A percentile compares a stretch with the other conserved stretches of the same genome.
Conservation (phyloP, 2,888 invertebrate genomes). For the Phlogophora meticulosa region DNA sequence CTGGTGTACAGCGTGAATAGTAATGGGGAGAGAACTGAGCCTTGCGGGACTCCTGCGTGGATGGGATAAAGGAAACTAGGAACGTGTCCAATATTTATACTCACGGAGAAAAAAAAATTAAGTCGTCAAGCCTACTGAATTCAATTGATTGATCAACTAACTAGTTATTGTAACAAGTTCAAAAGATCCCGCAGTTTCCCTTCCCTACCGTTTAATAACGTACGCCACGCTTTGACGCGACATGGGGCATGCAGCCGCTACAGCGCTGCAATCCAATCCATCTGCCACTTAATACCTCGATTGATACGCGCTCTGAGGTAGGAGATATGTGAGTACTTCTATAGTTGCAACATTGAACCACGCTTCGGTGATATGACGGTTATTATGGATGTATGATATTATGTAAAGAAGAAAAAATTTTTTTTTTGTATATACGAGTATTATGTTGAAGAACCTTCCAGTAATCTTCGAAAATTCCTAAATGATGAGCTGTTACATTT, state of each 20-base stretch:
- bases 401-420: not conserved
- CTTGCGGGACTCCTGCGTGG: too few species aligned
- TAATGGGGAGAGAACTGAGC: too few species aligned
- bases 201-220: conserved; percentile 53
- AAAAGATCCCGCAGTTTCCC: conserved; percentile 17
- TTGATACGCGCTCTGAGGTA: conserved; percentile 22
- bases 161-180: too few species aligned
- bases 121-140: too few species aligned
- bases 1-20: too few species aligned
- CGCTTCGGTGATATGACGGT: not conserved
- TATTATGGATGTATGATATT: not conserved
- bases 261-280: conserved; percentile 40
- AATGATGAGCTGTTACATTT: too few species aligned
- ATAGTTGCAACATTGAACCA: conserved; percentile 6
- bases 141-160: too few species aligned
- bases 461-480: too few species aligned
- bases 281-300: conserved; percentile 54
- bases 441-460: too few species aligned
- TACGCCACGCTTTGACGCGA: conserved; percentile 34
- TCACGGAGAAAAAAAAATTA: too few species aligned
- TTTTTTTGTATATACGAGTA: not conserved
- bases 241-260: conserved; percentile 22
- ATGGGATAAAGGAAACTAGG: too few species aligned
- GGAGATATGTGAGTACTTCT: not conserved
- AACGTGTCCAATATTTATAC: too few species aligned